phyloP scores from a whole-genome alignment of 2,888 invertebrate genomes.

The Drosophila acutilabella region DNA sequence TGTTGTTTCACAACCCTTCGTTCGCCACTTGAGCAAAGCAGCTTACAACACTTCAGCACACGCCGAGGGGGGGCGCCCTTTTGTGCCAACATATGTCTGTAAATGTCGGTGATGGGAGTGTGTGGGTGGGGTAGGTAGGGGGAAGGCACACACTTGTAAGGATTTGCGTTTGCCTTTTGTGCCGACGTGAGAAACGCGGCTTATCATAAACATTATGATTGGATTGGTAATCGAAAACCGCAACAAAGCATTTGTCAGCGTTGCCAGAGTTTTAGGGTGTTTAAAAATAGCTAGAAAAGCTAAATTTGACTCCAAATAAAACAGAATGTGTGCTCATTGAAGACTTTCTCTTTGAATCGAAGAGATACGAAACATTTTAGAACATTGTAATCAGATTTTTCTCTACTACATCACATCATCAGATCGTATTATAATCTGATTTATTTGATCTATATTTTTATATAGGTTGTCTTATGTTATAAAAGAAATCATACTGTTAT shows the following conservation, averaged over 20 bases:
- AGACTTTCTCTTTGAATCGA: too few relatives aligned
- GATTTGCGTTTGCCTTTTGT: slow-evolving; percentile 67
- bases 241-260: slow-evolving; percentile 1
- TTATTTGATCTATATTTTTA: too few relatives aligned
- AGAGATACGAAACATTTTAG: too few relatives aligned
- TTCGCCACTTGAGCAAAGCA: slow-evolving; percentile 72
- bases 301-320: too few relatives aligned
- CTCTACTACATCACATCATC: too few relatives aligned
- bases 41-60: slow-evolving; percentile 73
- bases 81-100: slow-evolving; percentile 11
- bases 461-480: too few relatives aligned
- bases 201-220: slow-evolving; percentile 73
- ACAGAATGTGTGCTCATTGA: too few relatives aligned
- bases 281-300: too few relatives aligned
- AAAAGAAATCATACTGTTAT: too few relatives aligned
- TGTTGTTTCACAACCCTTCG: slow-evolving; percentile 51
- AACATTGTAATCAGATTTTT: too few relatives aligned
- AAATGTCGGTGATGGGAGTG: background rate
- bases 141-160: slow-evolving; percentile 60
- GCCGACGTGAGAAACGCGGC: slow-evolving; percentile 55
- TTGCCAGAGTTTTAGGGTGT: background rate
- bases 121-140: background rate
- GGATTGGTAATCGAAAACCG: slow-evolving; percentile 38
- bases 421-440: too few relatives aligned
- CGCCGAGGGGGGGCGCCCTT: slow-evolving; percentile 27